Evolutionary conservation across 2,797 vertebrate species (phyloP).

Genomic region (Aulostomus chinensis): DNA sequence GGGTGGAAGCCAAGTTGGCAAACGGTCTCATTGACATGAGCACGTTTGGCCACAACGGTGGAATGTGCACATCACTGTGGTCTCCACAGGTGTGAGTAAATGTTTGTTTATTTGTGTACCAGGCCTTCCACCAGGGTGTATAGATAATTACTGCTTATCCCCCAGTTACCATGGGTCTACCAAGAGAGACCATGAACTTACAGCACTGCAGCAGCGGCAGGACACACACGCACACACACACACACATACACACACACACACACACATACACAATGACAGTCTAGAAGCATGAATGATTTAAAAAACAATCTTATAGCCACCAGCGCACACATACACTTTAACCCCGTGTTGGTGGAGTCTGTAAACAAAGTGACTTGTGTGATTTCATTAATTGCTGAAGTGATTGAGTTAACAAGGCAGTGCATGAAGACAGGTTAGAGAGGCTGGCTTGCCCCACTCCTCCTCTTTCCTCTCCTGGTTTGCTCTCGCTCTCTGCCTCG

Average conservation of each 20-base stretch:
- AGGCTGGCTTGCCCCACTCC: constrained; percentile 36
- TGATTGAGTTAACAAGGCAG: constrained; percentile 61
- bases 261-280: constrained; percentile 17
- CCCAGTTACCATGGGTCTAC: constrained; percentile 21
- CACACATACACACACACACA: constrained; percentile 14
- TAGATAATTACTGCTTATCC: constrained; percentile 56
- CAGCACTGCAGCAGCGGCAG: constrained; percentile 13
- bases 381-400: constrained; percentile 59
- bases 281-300: constrained; percentile 20
- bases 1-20: constrained; percentile 19
- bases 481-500: constrained; percentile 56
- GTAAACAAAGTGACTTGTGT: constrained; percentile 48
- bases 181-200: constrained; percentile 37
- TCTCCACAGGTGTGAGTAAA: constrained; percentile 22
- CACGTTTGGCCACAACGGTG: constrained; percentile 22
- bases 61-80: constrained; percentile 30
- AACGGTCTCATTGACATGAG: constrained; percentile 18
- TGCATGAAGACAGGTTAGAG: constrained; percentile 44
- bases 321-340: background rate
- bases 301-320: constrained; percentile 15
- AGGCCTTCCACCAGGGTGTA: constrained; percentile 10
- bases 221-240: background rate
- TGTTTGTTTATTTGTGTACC: background rate
- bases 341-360: constrained; percentile 22
- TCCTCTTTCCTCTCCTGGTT: constrained; percentile 48